A percentile compares a stretch with the other conserved stretches of the same genome.
phyloP scores from a whole-genome alignment of 2,113 vertebrate species.

The Epinephelus moara region DNA sequence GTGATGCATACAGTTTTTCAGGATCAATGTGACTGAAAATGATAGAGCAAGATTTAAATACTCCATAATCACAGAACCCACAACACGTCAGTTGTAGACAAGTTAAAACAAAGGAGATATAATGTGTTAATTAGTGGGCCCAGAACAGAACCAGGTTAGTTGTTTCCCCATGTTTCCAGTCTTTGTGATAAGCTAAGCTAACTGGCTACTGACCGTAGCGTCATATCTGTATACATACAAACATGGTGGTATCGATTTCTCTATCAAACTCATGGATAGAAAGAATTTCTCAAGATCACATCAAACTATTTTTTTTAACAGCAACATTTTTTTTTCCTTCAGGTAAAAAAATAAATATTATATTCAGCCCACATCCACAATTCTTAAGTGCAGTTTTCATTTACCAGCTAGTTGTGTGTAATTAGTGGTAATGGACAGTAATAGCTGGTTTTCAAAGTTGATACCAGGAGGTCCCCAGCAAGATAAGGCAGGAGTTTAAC shows the following conservation, averaged over 20 bases:
- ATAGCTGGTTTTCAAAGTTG: conserved; percentile 20
- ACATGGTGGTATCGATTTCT: neutral
- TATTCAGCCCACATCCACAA: neutral
- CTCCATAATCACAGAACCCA: too few species aligned
- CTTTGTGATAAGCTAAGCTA: neutral
- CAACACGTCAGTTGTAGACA: neutral
- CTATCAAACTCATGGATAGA: neutral
- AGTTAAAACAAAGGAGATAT: neutral
- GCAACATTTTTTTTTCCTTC: neutral
- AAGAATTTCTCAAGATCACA: neutral
- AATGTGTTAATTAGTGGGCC: neutral
- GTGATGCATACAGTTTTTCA: too few species aligned
- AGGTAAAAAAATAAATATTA: neutral
- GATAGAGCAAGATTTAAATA: too few species aligned
- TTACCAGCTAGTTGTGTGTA: neutral
- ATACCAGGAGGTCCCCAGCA: conserved; percentile 12
- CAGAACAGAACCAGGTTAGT: neutral
- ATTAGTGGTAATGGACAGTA: conserved; percentile 4
- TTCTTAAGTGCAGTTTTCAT: neutral
- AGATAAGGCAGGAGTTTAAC: conserved; percentile 16
- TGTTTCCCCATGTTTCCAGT: neutral
- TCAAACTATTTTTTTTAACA: neutral
- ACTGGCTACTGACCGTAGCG: neutral
- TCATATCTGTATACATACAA: neutral
- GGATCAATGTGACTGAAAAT: too few species aligned